Conservation (phyloP, 1,140 invertebrate species). For the Lepidurus apus region DNA sequence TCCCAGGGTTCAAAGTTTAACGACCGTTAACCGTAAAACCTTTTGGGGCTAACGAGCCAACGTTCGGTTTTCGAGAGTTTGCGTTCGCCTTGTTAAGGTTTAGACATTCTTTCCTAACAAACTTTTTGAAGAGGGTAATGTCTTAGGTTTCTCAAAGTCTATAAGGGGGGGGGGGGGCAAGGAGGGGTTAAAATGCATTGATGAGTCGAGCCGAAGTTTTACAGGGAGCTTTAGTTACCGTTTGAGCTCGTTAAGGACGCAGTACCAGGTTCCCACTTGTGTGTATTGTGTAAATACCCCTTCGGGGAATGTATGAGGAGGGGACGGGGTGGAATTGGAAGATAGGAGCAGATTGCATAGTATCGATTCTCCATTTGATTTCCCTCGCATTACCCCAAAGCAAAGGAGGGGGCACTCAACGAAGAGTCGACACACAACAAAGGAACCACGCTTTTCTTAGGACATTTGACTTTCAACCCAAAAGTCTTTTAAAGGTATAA, state of each 20-base stretch:
- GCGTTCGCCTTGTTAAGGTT: slow-evolving; percentile 4
- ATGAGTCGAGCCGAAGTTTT: not conserved
- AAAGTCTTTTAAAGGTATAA: not conserved
- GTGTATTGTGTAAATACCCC: slow-evolving; percentile 13
- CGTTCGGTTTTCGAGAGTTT: not conserved
- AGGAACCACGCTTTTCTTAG: not conserved
- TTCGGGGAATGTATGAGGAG: not conserved
- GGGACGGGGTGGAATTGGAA: not conserved
- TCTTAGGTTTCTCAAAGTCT: not conserved
- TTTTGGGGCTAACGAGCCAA: not conserved
- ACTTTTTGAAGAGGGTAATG: not conserved
- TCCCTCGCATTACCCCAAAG: not conserved
- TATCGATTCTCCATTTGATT: slow-evolving; percentile 14
- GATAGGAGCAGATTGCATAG: slow-evolving; percentile 9
- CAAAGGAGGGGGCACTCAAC: not conserved
- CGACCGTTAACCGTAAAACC: not conserved
- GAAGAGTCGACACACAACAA: slow-evolving; percentile 1
- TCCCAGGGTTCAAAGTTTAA: too few relatives aligned
- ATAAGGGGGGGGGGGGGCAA: not conserved
- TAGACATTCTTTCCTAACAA: slow-evolving; percentile 6
- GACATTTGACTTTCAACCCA: not conserved
- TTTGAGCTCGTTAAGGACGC: not conserved
- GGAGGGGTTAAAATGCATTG: not conserved
- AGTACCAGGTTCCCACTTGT: not conserved
- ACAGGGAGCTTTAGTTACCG: slow-evolving; percentile 14